Base-by-base conservation (phyloP, 2,113 vertebrate species). In the Hippotragus niger region DNA sequence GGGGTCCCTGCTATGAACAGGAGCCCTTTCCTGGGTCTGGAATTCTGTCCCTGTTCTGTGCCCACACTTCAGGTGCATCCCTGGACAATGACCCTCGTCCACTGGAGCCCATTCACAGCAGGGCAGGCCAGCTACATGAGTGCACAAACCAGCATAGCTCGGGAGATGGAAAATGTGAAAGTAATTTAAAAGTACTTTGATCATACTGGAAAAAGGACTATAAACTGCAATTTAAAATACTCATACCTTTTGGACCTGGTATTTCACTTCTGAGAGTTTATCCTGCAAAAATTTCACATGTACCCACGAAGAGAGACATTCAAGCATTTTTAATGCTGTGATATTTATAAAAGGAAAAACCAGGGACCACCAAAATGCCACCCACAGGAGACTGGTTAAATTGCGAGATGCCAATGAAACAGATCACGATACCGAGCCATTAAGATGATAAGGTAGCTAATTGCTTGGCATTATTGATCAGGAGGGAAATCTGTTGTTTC, bases 401-500 rank as follows among this genome's bases (percentile, higher is more conserved):
- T 14, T 11, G n/a, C 4, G 25, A 76, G 81, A 53, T 7, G 12
- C 36, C 88, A 74, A 15, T 40, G n/a, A 36, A 74, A 67, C 33
- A 53, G 62, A 52, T 19, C 55, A 29, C 2, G 13, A n/a, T 7
- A 29, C 8, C 2, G 60, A 25, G 62, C 52, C 64, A 43, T 76
- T 57, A 53, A 36, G 58, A 85, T 36, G 91, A 82, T 6, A 91
- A 81, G 9, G 52, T 6, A 53, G 94, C 71, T 92, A 53, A 90
- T 33, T 67, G 52, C 53, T 60, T 17, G 64, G 40, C n/a, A n/a
- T 87, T 90, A 95, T 91, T 58, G 97, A 95, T 90, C 81, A 82
- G 93, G 83, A 95, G 93, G 96, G 85, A 94, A 95, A 86, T 95
- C 85, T 91, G 21, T 64, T 53, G 52, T 93, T n/a, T 45, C 5